phyloP scores from a whole-genome alignment of 2,888 invertebrate genomes.

The Vanessa cardui region DNA sequence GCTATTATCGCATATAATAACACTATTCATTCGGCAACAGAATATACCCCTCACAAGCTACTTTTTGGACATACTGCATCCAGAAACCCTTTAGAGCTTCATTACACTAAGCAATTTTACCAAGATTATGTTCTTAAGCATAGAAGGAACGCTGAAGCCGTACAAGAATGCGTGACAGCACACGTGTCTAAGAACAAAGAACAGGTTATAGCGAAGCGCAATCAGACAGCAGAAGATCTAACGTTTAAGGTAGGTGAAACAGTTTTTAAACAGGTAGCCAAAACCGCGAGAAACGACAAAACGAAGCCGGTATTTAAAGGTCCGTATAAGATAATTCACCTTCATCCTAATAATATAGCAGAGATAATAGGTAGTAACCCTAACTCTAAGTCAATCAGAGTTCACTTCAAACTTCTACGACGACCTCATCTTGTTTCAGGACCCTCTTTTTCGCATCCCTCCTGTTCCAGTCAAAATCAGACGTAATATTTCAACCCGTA shows the following conservation, averaged over 20 bases:
- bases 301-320: background rate
- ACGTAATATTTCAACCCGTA: constrained; percentile 3
- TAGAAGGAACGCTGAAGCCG: background rate
- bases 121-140: constrained; percentile 1
- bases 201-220: constrained; percentile 19
- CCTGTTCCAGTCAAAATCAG: background rate
- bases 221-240: constrained; percentile 20
- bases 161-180: background rate
- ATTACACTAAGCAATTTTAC: constrained; percentile 11
- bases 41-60: constrained; percentile 37
- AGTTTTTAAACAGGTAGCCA: constrained; percentile 35
- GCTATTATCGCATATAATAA: constrained; percentile 37
- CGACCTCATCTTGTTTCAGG: constrained; percentile 37
- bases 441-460: constrained; percentile 6
- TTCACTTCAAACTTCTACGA: constrained; percentile 33
- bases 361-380: constrained; percentile 36
- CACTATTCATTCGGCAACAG: constrained; percentile 36
- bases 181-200: constrained; percentile 18
- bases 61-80: constrained; percentile 32
- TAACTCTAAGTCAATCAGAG: constrained; percentile 37
- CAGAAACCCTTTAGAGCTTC: constrained; percentile 17
- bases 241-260: constrained; percentile 34
- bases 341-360: constrained; percentile 34
- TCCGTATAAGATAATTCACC: constrained; percentile 15
- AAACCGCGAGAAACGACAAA: constrained; percentile 29